Evolutionary conservation across 1,140 invertebrate species (phyloP).

Genomic region (Anastrepha ludens): DNA sequence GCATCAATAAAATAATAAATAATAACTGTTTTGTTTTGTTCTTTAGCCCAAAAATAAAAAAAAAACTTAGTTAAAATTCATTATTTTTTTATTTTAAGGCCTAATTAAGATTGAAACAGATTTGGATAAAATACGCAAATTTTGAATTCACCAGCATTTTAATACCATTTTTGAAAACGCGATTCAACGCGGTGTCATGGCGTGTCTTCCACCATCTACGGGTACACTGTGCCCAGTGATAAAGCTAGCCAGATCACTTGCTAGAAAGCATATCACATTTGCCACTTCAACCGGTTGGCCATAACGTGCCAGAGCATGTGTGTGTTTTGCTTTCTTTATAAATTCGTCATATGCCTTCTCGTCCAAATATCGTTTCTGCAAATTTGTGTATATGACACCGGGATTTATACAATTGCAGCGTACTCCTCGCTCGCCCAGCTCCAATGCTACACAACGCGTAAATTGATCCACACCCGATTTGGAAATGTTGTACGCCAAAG

Average conservation of each 20-base stretch:
- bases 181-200: constrained; percentile 84
- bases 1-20: no score
- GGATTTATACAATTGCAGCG: constrained; percentile 87
- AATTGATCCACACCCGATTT: constrained; percentile 90
- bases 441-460: constrained; percentile 83
- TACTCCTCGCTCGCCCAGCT: constrained; percentile 78
- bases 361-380: constrained; percentile 83
- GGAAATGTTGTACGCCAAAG: constrained; percentile 85
- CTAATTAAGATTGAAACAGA: no score
- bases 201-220: constrained; percentile 88
- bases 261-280: constrained; percentile 85
- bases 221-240: constrained; percentile 85
- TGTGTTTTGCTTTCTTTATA: constrained; percentile 81
- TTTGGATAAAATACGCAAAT: no score
- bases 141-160: no score
- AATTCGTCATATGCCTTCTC: constrained; percentile 82
- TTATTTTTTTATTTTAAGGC: no score
- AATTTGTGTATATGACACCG: constrained; percentile 83
- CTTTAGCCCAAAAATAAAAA: no score
- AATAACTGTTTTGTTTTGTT: no score
- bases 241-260: constrained; percentile 84
- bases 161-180: background rate
- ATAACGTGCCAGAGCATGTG: constrained; percentile 85
- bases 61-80: no score
- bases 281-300: constrained; percentile 84